A percentile compares a stretch with the other conserved stretches of the same genome.
Evolutionary conservation across 2,888 invertebrate species (phyloP).

Genomic region (Gymnoscelis rufifasciata): DNA sequence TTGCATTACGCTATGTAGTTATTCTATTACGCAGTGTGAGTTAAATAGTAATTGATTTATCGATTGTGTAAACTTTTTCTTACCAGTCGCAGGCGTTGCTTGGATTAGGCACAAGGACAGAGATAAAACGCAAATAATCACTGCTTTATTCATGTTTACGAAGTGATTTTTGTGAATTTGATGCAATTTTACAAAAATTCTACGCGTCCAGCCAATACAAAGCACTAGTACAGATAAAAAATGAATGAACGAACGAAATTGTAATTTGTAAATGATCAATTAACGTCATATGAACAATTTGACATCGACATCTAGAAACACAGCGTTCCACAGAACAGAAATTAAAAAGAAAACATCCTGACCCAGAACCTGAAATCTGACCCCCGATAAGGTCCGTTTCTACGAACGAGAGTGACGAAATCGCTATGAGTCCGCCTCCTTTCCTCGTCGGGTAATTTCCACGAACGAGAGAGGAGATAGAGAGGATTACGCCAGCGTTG

Average conservation of each 20-base stretch:
- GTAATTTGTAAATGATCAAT: background rate
- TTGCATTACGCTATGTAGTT: constrained; percentile 21
- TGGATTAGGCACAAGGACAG: constrained; percentile 52
- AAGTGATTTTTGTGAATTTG: constrained; percentile 25
- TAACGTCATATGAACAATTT: background rate
- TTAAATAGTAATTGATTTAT: background rate
- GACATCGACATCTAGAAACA: background rate
- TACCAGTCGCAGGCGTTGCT: constrained; percentile 42
- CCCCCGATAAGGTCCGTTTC: too few species aligned
- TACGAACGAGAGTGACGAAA: too few species aligned
- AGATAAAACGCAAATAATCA: constrained; percentile 60
- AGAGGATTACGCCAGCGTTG: too few species aligned
- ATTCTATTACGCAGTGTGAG: constrained; percentile 37
- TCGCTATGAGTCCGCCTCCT: too few species aligned
- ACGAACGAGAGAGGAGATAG: too few species aligned
- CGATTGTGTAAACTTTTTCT: constrained; percentile 29
- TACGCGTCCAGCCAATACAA: constrained; percentile 29
- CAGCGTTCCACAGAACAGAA: too few species aligned
- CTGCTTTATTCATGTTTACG: constrained; percentile 54
- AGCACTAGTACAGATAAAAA: constrained; percentile 4
- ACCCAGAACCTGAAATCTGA: too few species aligned
- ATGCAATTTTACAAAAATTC: constrained; percentile 18
- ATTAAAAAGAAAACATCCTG: too few species aligned
- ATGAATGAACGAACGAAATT: background rate
- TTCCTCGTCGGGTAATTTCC: too few species aligned